A percentile compares a stretch with the other conserved stretches of the same genome.
These are phyloP conservation scores for Malthinus seriepunctatus DNA, from an alignment of 2,888 invertebrate genomes.

Conservation along the genomic window DNA sequence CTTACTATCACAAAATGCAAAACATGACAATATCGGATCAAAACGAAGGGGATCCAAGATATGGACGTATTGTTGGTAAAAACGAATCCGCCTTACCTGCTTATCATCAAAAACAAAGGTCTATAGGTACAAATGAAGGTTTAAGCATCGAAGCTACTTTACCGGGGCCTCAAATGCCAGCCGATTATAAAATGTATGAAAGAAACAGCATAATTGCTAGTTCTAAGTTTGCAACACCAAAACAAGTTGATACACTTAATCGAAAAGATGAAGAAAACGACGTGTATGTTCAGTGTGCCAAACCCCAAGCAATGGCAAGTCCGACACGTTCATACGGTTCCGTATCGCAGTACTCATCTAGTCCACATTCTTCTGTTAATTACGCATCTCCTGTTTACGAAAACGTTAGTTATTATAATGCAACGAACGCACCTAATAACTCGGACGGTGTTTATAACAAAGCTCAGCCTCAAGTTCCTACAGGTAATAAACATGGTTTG, in stretches of 20 bases:
- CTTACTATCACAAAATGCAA: conserved; percentile 48
- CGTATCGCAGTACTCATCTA: conserved; percentile 63
- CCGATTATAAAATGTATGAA: conserved; percentile 66
- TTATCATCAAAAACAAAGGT: conserved; percentile 57
- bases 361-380: conserved; percentile 48
- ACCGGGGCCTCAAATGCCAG: conserved; percentile 35
- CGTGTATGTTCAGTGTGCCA: conserved; percentile 54
- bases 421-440: conserved; percentile 53
- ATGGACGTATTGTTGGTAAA: conserved; percentile 52
- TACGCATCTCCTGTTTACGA: conserved; percentile 68
- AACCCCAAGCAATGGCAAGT: conserved; percentile 48
- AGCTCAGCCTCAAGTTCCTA: conserved; percentile 82
- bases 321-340: conserved; percentile 64
- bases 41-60: conserved; percentile 45
- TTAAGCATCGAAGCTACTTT: conserved; percentile 59
- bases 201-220: conserved; percentile 76
- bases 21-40: conserved; percentile 45
- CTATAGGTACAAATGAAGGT: conserved; percentile 69
- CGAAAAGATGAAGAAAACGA: conserved; percentile 51
- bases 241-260: conserved; percentile 68
- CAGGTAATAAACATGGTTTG: conserved; percentile 54
- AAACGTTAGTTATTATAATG: conserved; percentile 79
- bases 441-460: conserved; percentile 65
- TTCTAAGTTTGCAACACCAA: conserved; percentile 77
- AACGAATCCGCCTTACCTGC: conserved; percentile 39